A percentile compares a stretch with the other conserved stretches of the same genome.
Evolutionary conservation across 2,888 invertebrate genomes (phyloP).

Genomic region (Megamerina dolium): DNA sequence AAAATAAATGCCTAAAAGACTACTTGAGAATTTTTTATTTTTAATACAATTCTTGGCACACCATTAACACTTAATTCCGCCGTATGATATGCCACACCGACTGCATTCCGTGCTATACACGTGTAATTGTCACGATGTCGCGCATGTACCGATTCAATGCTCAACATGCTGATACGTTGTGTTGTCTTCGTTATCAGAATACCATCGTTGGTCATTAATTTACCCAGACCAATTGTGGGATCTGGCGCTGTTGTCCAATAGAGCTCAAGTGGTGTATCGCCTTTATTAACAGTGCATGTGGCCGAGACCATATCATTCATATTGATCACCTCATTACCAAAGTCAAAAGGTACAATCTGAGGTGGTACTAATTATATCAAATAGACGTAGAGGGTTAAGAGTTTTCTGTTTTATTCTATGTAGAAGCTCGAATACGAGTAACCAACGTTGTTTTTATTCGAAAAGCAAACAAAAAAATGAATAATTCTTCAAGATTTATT

Average conservation of each 20-base stretch:
- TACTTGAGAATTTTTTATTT: not conserved
- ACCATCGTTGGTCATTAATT: slow-evolving; percentile 55
- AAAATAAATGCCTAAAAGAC: slow-evolving; percentile 3
- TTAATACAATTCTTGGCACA: slow-evolving; percentile 32
- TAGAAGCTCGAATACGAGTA: too few species aligned
- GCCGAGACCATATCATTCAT: slow-evolving; percentile 69
- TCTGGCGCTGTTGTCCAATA: slow-evolving; percentile 56
- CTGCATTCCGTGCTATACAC: slow-evolving; percentile 66
- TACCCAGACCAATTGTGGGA: slow-evolving; percentile 52
- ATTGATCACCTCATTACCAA: slow-evolving; percentile 70
- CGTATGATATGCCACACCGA: slow-evolving; percentile 63
- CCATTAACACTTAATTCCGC: slow-evolving; percentile 69
- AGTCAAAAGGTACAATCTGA: slow-evolving; percentile 71
- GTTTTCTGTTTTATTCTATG: too few species aligned
- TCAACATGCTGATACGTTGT: slow-evolving; percentile 61
- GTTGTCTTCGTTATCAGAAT: slow-evolving; percentile 58
- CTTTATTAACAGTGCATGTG: slow-evolving; percentile 66
- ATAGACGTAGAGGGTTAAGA: not conserved
- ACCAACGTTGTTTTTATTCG: too few species aligned
- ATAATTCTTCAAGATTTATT: too few species aligned
- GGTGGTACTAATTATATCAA: slow-evolving; percentile 68
- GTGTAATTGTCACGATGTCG: slow-evolving; percentile 70
- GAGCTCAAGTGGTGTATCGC: slow-evolving; percentile 72
- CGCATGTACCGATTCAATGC: slow-evolving; percentile 63
- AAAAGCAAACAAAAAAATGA: too few species aligned